These are phyloP conservation scores for Penaeus japonicus DNA, from an alignment of 1,140 invertebrate genomes.

Conservation along the genomic window DNA sequence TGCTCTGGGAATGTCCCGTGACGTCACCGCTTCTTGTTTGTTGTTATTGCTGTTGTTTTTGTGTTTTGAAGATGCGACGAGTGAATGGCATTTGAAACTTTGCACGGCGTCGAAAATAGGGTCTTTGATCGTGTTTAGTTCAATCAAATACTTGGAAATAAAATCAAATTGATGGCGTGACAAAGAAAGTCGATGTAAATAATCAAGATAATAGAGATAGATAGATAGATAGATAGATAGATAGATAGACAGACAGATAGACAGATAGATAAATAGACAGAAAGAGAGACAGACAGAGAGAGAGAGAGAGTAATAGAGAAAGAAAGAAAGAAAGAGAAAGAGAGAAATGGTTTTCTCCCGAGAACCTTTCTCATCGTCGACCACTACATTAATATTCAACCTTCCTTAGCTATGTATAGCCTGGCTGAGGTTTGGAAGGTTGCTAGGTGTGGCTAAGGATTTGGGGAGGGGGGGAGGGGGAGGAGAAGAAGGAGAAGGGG, in stretches of 20 bases:
- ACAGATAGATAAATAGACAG: not conserved
- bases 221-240: not conserved
- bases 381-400: no score
- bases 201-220: not conserved
- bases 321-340: not conserved
- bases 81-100: no score
- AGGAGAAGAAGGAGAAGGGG: not conserved
- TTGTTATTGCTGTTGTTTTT: no score
- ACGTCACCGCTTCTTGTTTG: no score
- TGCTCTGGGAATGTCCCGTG: no score
- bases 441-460: not conserved
- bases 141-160: no score
- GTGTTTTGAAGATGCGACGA: no score
- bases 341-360: not conserved
- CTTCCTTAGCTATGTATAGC: no score
- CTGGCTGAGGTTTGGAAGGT: no score
- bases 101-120: no score
- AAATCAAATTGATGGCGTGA: not conserved
- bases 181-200: not conserved
- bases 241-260: not conserved
- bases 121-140: no score
- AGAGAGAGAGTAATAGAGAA: not conserved
- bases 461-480: not conserved
- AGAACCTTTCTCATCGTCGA: no score
- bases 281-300: not conserved